Conservation (phyloP, 2,888 invertebrate species). For the Pterostichus niger region DNA sequence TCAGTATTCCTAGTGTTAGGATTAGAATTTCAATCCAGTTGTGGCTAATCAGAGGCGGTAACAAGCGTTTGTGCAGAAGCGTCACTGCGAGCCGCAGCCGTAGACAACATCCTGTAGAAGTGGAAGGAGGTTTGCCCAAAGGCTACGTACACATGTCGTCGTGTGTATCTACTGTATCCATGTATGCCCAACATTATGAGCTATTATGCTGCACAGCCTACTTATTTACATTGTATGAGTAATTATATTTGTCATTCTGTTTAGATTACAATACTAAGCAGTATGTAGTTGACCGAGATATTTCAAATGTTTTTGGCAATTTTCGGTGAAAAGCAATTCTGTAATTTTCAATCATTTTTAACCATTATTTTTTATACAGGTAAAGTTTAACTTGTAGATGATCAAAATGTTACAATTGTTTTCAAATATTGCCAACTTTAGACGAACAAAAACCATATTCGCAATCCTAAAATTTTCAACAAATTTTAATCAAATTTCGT, state of each 20-base stretch:
- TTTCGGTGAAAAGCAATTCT: no score
- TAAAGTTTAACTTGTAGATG: no score
- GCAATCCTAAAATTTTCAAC: no score
- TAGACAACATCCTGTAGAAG: background rate
- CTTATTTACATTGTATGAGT: constrained; percentile 12
- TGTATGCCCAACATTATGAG: constrained; percentile 35
- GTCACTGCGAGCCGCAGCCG: background rate
- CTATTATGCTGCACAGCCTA: constrained; percentile 4
- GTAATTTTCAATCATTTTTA: no score
- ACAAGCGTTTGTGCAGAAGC: constrained; percentile 1
- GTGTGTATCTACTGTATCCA: constrained; percentile 28
- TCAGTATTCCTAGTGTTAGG: background rate
- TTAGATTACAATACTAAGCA: background rate
- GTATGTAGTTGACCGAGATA: no score
- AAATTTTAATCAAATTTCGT: no score
- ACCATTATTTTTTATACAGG: no score
- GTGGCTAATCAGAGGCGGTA: constrained; percentile 29
- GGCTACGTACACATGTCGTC: constrained; percentile 6
- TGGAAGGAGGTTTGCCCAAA: constrained; percentile 20
- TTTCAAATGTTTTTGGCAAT: no score
- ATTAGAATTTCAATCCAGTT: constrained; percentile 47
- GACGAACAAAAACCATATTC: no score
- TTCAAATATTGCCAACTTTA: no score
- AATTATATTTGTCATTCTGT: background rate
- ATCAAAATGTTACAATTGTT: no score